Percentiles rank a stretch among this genome's conserved stretches.
Conservation (phyloP, 2,113 vertebrate genomes). For the Apteryx owenii region DNA sequence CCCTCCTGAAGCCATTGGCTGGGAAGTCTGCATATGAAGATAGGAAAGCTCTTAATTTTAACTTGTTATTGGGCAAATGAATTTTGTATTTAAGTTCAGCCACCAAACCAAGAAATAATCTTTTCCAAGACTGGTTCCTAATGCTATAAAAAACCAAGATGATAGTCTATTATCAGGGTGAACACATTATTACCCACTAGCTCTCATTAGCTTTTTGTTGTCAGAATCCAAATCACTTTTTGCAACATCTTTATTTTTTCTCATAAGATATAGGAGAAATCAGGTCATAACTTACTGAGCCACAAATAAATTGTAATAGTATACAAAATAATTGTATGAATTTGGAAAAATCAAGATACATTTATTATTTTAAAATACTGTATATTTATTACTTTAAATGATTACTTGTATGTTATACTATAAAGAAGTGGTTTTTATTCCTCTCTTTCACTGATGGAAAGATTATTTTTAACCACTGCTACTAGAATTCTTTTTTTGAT, state of each 20-base stretch:
- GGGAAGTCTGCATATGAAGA: neutral
- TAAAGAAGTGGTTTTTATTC: neutral
- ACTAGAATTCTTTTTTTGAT: neutral
- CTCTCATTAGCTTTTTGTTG: neutral
- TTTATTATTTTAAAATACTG: neutral
- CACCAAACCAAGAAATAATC: neutral
- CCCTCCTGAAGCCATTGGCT: neutral
- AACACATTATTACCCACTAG: neutral
- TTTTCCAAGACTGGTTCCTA: neutral
- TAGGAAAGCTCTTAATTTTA: neutral
- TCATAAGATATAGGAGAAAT: neutral
- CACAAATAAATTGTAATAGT: rapidly evolving
- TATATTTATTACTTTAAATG: neutral
- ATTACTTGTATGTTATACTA: neutral
- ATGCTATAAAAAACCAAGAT: neutral
- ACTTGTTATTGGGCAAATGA: rapidly evolving
- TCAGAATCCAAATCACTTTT: neutral
- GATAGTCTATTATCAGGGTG: neutral
- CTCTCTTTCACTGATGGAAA: neutral
- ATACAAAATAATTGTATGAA: neutral
- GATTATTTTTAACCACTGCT: neutral
- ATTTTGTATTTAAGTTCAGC: neutral
- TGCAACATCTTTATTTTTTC: neutral
- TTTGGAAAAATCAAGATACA: neutral
- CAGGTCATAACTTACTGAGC: neutral